These are phyloP conservation scores for Cantharis rustica DNA, from an alignment of 2,888 invertebrate genomes.

Conservation along the genomic window DNA sequence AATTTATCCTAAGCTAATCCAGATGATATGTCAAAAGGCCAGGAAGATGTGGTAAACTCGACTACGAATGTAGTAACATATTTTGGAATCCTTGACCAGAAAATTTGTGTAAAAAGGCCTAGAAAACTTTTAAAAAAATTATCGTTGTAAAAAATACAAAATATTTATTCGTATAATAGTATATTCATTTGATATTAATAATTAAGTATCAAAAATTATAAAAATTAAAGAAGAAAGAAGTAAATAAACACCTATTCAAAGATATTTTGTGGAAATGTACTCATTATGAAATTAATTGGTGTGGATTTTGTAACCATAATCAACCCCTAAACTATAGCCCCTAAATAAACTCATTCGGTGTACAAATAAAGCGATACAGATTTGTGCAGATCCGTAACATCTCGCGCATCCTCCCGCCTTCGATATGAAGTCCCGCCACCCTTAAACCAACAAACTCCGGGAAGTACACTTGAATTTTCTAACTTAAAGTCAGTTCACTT, in stretches of 20 bases:
- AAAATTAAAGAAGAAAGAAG: not conserved
- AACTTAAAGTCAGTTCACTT: constrained; percentile 38
- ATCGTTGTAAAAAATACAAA: not conserved
- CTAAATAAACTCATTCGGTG: constrained; percentile 25
- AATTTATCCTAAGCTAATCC: constrained; percentile 30
- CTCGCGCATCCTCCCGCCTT: constrained; percentile 35
- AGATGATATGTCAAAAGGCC: not conserved
- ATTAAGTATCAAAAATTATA: not conserved
- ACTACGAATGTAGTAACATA: not conserved
- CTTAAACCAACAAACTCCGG: constrained; percentile 37
- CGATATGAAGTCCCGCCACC: constrained; percentile 28
- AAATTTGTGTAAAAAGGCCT: not conserved
- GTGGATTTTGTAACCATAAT: constrained; percentile 6
- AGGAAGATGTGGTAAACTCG: not conserved
- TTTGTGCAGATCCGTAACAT: constrained; percentile 23
- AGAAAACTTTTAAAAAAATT: not conserved
- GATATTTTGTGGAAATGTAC: not conserved
- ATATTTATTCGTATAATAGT: not conserved
- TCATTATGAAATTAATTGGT: not conserved
- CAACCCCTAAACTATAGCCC: constrained; percentile 21
- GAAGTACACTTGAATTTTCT: constrained; percentile 32
- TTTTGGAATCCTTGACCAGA: not conserved
- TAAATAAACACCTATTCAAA: not conserved
- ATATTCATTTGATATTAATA: not conserved
- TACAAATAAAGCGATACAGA: constrained; percentile 23